Base-by-base conservation (phyloP, 2,888 invertebrate genomes). In the Plagodis dolabraria region DNA sequence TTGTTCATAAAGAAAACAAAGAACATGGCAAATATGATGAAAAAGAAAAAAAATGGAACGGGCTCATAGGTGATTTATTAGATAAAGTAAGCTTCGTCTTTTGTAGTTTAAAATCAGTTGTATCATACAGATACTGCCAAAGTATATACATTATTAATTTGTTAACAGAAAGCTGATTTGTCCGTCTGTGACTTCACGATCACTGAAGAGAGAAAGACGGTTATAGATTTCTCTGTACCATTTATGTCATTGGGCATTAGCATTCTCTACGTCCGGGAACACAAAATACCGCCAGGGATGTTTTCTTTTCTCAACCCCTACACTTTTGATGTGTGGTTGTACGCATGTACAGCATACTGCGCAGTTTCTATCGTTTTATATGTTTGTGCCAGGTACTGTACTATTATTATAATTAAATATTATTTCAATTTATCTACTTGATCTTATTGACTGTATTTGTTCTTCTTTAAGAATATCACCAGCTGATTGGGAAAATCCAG, bases 221-320 rank as follows among this genome's bases (percentile, higher is more conserved):
- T 96, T 6, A 97, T 98, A 0, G 98, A 98, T 84, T 99, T 99
- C 81, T 98, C 98, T 0, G 98, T 98, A 85, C 99, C 99, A 0
- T 99, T 99, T 84, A 99, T 99, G 98, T 97, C 97, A 69, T 88
- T 99, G 53, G 98, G 97, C 61, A 98, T 98, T 65, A 97, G 98
- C 75, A 98, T 99, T 76, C 85, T 98, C 53, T 97, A 95, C 87
- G 96, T 96, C 60, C 96, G 96, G 74, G 96, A 97, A 12, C 94
- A 94, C 58, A 95, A 95, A 75, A 94, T 95, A 46, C 93, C 95
- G 5, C 97, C 98, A 22, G 95, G 96, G 75, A 92, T 97, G 65
- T 97, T 98, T 85, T 97, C 98, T 0, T 99, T 99, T 84, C 93
- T 98, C 64, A 94, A 96, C 64, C 98, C 98, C 0, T 95, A 98